These are phyloP conservation scores for Origma solitaria DNA, from an alignment of 2,113 vertebrate species.

Conservation along the genomic window DNA sequence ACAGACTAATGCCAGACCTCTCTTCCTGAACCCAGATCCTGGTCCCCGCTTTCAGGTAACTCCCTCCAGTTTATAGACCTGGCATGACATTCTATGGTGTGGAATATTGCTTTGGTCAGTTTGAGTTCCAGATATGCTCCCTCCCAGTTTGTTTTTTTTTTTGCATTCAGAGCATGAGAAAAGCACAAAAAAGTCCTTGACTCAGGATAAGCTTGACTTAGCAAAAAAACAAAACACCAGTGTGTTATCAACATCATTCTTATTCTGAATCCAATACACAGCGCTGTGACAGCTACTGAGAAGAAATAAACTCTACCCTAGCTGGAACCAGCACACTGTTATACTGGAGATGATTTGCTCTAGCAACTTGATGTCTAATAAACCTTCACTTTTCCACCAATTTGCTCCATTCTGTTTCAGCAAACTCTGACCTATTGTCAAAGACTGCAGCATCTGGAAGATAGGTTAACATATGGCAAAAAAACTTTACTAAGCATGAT, in stretches of 20 bases:
- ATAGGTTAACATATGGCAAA: background rate
- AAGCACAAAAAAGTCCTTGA: background rate
- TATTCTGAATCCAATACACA: background rate
- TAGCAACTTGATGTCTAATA: background rate
- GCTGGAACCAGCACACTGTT: background rate
- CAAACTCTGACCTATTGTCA: background rate
- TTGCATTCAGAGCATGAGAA: background rate
- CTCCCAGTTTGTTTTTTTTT: background rate
- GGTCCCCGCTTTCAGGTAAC: background rate
- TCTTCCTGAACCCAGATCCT: background rate
- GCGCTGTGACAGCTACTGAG: background rate
- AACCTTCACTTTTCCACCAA: background rate
- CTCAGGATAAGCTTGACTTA: background rate
- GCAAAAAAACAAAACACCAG: background rate
- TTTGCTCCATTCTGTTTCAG: background rate
- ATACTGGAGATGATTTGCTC: background rate
- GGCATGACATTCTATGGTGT: background rate
- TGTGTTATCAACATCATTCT: background rate
- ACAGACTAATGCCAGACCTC: fast-evolving
- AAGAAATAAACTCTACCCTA: background rate
- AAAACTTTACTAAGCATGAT: background rate
- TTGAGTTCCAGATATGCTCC: background rate
- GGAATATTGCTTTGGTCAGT: background rate
- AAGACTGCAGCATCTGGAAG: background rate
- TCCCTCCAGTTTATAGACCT: background rate